Evolutionary conservation across 2,888 invertebrate genomes (phyloP).

Genomic region (Drosophila limbata): DNA sequence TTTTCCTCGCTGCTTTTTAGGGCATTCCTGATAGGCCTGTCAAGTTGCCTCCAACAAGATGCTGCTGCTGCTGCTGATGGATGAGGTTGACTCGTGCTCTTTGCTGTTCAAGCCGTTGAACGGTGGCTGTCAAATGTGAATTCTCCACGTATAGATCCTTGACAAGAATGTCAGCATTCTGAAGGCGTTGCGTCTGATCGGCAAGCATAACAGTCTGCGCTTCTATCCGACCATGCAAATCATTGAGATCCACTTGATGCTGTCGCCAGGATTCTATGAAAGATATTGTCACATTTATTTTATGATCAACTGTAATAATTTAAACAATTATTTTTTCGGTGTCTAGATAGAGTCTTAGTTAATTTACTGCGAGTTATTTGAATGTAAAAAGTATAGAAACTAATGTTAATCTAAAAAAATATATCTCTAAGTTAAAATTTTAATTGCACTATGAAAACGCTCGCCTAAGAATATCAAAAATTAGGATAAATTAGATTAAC

Average conservation of each 20-base stretch:
- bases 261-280: constrained; percentile 85
- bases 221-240: constrained; percentile 86
- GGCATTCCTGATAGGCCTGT: constrained; percentile 68
- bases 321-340: not conserved
- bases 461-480: too few relatives aligned
- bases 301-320: not conserved
- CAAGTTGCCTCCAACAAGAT: constrained; percentile 50
- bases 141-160: constrained; percentile 95
- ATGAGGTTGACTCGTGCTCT: constrained; percentile 83
- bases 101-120: constrained; percentile 85
- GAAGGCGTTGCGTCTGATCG: constrained; percentile 88
- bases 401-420: not conserved
- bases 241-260: constrained; percentile 85
- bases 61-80: constrained; percentile 80
- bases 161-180: constrained; percentile 90
- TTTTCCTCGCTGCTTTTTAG: constrained; percentile 35
- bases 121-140: constrained; percentile 90
- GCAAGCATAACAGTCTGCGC: constrained; percentile 86
- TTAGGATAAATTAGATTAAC: not conserved
- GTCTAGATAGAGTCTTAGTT: not conserved
- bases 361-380: not conserved
- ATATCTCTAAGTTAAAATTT: not conserved
- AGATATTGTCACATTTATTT: not conserved
- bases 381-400: not conserved
- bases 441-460: too few relatives aligned